Percentiles rank a stretch among this genome's conserved stretches.
Evolutionary conservation across 2,113 vertebrate species (phyloP).

Genomic region (Lichenostomus cassidix): DNA sequence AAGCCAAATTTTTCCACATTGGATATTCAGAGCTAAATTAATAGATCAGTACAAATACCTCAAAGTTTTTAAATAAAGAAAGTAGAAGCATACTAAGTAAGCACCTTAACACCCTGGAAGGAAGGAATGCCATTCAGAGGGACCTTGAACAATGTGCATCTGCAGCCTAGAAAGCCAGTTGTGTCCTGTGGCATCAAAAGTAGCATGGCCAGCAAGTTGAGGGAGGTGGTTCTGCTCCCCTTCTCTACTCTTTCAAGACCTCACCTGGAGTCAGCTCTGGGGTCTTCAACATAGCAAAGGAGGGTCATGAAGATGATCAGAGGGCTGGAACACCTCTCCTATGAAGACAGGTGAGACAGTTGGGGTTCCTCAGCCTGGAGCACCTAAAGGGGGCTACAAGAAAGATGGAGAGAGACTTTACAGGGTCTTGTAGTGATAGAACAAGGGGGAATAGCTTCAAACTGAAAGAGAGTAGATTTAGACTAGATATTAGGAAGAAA

Average conservation of each 20-base stretch:
- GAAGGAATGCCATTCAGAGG: background rate
- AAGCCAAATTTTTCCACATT: background rate
- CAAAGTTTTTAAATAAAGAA: background rate
- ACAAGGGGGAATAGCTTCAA: background rate
- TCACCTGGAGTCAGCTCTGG: accelerated
- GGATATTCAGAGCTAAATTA: background rate
- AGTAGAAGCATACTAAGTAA: background rate
- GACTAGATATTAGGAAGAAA: background rate
- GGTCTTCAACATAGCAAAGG: background rate
- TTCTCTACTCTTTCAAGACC: background rate
- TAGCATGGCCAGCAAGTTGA: background rate
- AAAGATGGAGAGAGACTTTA: background rate
- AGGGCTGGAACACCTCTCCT: background rate
- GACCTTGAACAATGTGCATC: background rate
- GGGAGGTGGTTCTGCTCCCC: background rate
- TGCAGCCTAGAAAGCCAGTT: background rate
- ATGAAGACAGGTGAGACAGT: background rate
- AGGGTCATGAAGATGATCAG: background rate
- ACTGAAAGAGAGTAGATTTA: background rate
- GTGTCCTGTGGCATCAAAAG: background rate
- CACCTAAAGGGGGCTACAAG: too few species aligned
- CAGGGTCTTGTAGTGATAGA: background rate
- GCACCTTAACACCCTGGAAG: background rate
- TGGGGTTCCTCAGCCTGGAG: background rate
- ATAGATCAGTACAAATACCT: background rate